phyloP scores from a whole-genome alignment of 2,113 vertebrate genomes.

The Tinamus guttatus region DNA sequence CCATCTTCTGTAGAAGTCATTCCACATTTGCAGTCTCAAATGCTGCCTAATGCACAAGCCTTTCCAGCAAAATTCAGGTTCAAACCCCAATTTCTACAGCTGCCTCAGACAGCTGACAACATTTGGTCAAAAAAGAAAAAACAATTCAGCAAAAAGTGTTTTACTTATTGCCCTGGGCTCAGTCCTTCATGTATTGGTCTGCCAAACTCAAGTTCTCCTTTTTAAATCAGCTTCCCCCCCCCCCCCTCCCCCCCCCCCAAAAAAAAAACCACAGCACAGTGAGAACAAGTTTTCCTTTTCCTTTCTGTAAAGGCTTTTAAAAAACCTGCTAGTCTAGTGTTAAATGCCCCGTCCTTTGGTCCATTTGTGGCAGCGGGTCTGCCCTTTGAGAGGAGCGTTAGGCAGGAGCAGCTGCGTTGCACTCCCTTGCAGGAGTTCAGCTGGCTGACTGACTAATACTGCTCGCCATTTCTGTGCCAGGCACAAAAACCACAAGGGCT shows the following conservation, averaged over 20 bases:
- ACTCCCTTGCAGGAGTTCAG: neutral
- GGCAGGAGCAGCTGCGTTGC: neutral
- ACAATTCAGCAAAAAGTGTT: neutral
- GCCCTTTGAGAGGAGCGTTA: neutral
- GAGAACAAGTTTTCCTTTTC: neutral
- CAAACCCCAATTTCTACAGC: neutral
- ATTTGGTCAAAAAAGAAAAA: neutral
- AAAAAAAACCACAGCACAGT: too few species aligned
- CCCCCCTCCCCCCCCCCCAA: too few species aligned
- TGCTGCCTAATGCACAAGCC: fast-evolving
- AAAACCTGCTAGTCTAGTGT: neutral
- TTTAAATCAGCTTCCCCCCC: neutral
- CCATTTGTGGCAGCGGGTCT: neutral
- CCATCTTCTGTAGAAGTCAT: neutral
- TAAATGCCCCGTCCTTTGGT: neutral
- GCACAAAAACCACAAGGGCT: neutral
- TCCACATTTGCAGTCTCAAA: neutral
- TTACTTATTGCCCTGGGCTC: neutral
- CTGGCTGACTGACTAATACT: neutral
- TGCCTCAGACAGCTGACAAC: neutral
- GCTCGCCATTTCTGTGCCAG: neutral
- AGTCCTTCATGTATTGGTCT: neutral
- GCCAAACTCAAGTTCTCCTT: neutral
- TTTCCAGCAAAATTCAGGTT: neutral
- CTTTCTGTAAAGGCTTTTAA: neutral